Base-by-base conservation (phyloP, 2,113 vertebrate species). In the Anolis sagrei region DNA sequence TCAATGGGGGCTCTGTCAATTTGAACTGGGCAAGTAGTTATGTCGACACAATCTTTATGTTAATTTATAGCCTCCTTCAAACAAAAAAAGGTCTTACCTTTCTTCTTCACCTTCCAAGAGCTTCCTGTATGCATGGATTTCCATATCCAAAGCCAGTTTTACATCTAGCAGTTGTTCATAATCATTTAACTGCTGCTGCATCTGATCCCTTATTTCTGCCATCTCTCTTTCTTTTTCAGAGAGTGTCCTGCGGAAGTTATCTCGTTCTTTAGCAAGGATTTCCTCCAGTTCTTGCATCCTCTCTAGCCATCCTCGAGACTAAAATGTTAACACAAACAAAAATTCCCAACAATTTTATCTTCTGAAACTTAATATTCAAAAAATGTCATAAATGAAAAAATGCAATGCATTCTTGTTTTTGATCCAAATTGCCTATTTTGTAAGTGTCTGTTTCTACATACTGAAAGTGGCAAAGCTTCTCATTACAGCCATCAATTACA, bases 101-200 rank as follows among this genome's bases (percentile, higher is more conserved):
- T 98, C 97, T 69, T 99, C 98, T 91, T 99, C 98, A 19, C 97
- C 97, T 84, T 99, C 98, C 87, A 99, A 89, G 44, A 99, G 93
- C 69, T 98, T 98, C 86, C 97, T 95, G 72, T 99, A 99, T 61
- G 98, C 97, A 11, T 82, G 97, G 90, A 99, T 99, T 94, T 99
- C 98, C 97, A 97, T 97, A 95, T 99, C 98, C 86, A 99, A 94
- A 11, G 98, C 97, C 83, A 99, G 94, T 84, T 99, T 99, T 3
- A 98, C 96, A 80, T 99, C 98, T 83, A 99, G 95, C 84, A 99
- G 97, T 69, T 98, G 96, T 16, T 98, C 97, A 0, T 98, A 98
- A 48, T 98, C 97, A 1, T 89, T 95, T 85, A 99, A 93, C 87
- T 99, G 98, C 1, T 96, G 94, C 89, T 98, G 97, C 97, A 98